Conservation (phyloP, 2,113 vertebrate species). For the Oreochromis aureus region DNA sequence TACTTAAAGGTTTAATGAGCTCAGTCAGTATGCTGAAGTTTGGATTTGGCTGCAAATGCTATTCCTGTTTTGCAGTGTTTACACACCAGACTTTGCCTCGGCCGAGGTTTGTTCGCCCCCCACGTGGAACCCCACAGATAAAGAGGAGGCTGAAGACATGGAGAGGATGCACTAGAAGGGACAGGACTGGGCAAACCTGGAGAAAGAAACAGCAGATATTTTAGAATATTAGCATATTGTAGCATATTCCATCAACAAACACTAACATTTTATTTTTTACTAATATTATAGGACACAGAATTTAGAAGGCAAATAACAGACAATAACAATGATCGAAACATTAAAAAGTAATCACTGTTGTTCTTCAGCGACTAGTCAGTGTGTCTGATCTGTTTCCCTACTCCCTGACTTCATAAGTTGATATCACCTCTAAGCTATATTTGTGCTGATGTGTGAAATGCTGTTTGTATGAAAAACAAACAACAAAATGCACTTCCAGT, state of each 20-base stretch:
- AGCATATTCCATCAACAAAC: neutral
- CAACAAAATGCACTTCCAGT: neutral
- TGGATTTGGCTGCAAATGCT: neutral
- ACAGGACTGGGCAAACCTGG: slow-evolving; percentile 61
- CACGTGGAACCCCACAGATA: slow-evolving; percentile 77
- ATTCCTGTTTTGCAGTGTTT: neutral
- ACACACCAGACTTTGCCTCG: slow-evolving; percentile 81
- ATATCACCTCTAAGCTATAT: neutral
- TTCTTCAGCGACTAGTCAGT: neutral
- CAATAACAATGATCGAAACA: fast-evolving
- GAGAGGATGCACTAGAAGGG: slow-evolving; percentile 55
- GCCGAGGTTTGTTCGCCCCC: slow-evolving; percentile 70
- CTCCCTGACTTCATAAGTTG: neutral
- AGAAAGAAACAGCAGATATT: neutral
- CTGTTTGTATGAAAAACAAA: neutral
- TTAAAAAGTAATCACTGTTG: neutral
- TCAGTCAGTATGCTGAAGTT: neutral
- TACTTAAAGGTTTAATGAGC: neutral
- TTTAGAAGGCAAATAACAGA: neutral
- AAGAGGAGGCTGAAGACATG: slow-evolving; percentile 74
- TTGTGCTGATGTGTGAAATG: neutral
- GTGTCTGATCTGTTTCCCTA: neutral
- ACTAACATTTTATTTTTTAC: fast-evolving
- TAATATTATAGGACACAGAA: neutral
- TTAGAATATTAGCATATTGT: neutral